Conservation (phyloP, 2,113 vertebrate genomes). For the Terrapene triunguis region DNA sequence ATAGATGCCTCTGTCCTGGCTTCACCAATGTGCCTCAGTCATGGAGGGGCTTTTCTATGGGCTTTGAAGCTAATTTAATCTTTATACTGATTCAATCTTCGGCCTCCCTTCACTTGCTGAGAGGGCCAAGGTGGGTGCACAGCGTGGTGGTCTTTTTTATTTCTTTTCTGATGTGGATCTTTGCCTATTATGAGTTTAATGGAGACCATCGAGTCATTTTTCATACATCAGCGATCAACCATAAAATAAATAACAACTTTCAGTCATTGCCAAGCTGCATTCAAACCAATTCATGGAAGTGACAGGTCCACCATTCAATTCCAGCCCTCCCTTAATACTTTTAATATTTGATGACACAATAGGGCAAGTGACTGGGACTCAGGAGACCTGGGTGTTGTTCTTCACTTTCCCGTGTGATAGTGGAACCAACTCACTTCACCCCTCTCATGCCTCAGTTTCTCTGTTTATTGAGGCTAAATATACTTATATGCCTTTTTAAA, state of each 20-base stretch:
- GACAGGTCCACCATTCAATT: neutral
- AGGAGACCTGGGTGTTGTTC: neutral
- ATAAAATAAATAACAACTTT: neutral
- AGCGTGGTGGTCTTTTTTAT: neutral
- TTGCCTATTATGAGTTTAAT: neutral
- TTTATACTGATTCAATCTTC: neutral
- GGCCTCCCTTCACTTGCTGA: neutral
- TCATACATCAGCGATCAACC: neutral
- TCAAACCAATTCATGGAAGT: rapidly evolving
- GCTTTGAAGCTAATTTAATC: neutral
- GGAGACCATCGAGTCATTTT: neutral
- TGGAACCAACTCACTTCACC: neutral
- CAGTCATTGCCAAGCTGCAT: neutral
- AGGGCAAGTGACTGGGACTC: rapidly evolving
- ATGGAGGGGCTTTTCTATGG: neutral
- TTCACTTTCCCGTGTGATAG: rapidly evolving
- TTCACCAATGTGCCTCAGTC: neutral
- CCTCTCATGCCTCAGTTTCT: neutral
- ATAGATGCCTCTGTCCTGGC: neutral
- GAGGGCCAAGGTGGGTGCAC: neutral
- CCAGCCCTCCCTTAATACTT: rapidly evolving
- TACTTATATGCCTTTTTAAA: neutral
- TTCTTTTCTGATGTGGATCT: neutral
- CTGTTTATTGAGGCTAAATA: neutral
- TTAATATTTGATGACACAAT: neutral